Evolutionary conservation across 2,888 invertebrate species (phyloP), one percentile per base, ranked within the genome.

Genomic region (Platycheirus rosarum): DNA sequence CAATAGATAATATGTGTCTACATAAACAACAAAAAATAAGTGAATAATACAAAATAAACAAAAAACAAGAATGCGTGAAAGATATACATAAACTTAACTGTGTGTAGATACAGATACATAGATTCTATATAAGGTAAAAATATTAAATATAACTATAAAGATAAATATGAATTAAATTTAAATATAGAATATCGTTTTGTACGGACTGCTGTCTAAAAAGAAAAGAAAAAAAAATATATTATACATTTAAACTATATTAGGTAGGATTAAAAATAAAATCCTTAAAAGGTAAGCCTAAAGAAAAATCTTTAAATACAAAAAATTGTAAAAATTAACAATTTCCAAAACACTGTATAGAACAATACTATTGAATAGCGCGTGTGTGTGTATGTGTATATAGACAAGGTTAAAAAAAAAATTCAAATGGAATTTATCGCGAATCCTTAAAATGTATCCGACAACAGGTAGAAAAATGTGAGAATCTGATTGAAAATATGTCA

Each of bases 121-220:
- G 13, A 51, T 18, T 40, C 46, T 70, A 74, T 74, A 66, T 11
- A 66, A 49, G 63, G 14, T 77, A 18, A 77, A 70, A 69, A 44
- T 32, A 32, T 8, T 32, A 32, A 32, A 32, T 32, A 1, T 32
- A 32, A 32, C 8, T 32, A 32, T 32, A 32, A 32, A 32, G 2
- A 14, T 65, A 70, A 29, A 65, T 60, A 60, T 63, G n/a, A n/a
- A n/a, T n/a, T n/a, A n/a, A n/a, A n/a, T 6, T 32, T 6, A 75
- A 66, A 49, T 68, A 63, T 82, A 78, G 74, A 78, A 37, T 74
- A 78, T 78, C 65, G 78, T 85, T 85, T 85, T 85, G 65, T 85
- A 85, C 85, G 78, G 78, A 84, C 82, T 76, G 84, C 74, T 84
- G 77, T 84, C 82, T 79, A 46, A 48, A 55, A 40, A 68, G 53